Evolutionary conservation across 2,797 vertebrate genomes (phyloP), one percentile per base, ranked within the genome.

Genomic region (Caiman crocodilus): DNA sequence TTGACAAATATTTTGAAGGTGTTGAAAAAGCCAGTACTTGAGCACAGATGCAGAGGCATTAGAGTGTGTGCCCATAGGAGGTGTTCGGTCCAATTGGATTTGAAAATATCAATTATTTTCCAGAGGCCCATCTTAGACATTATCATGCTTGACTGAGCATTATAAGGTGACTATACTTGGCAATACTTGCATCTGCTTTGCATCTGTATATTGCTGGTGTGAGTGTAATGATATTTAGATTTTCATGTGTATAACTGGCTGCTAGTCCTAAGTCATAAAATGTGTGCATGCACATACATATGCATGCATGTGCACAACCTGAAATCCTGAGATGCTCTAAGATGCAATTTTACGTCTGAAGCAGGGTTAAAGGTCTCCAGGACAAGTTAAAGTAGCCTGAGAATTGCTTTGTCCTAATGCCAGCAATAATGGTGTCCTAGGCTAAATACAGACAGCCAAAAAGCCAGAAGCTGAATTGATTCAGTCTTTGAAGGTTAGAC

Each of bases 1-100:
- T 85, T 35, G 16, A 90, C 93, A 94, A 94, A 94, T 88, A 95
- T 92, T 84, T 25, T 94, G 88, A 91, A 64, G 35, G 60, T 83
- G 85, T 60, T 61, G 32, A 82, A 92, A 81, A 94, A 42, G 80
- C 65, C 35, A 14, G 23, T 82, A 2, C 28, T 50, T 75, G 1
- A 26, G 7, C 10, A 13, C 42, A 35, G 30, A 30, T 8, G 25
- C 17, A 75, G 9, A 84, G 58, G 13, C 63, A 35, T 20, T 71
- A 21, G 21, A 79, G 32, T 84, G 76, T 80, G 42, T n/a, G 61
- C 28, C 73, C 85, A 12, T 30, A 58, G 89, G 13, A 42, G 7
- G 12, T 35, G 32, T 25, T 42, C 11, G 23, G 30, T 32, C 76
- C 74, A 69, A 42, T 30, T 57, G 0, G 0, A 42, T 93, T 92